Evolutionary conservation across 2,113 vertebrate genomes (phyloP).

Genomic region (Emydocephalus ijimae): DNA sequence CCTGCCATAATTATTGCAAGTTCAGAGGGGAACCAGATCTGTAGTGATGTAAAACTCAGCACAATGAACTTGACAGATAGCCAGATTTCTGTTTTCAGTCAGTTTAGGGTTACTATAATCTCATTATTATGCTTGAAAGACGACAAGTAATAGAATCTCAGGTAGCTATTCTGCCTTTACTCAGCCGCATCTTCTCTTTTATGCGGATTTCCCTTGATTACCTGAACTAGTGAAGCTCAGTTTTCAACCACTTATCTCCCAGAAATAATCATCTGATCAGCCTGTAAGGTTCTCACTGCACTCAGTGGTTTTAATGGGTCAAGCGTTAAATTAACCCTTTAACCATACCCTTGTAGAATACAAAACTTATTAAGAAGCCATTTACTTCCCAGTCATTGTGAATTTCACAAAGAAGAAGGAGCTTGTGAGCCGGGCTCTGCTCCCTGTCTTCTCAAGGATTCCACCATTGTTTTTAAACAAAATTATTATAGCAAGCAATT

Average conservation of each 20-base stretch:
- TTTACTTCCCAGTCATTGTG: slow-evolving; percentile 58
- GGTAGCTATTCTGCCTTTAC: slow-evolving; percentile 70
- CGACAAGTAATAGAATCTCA: slow-evolving; percentile 88
- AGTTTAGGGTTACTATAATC: slow-evolving; percentile 90
- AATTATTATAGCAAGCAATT: slow-evolving; percentile 3
- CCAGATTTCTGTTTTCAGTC: slow-evolving; percentile 84
- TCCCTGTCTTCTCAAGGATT: slow-evolving; percentile 16
- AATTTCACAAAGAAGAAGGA: slow-evolving; percentile 29
- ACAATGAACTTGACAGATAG: slow-evolving; percentile 86
- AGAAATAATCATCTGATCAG: slow-evolving; percentile 86
- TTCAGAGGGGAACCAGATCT: slow-evolving; percentile 80
- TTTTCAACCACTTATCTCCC: slow-evolving; percentile 84
- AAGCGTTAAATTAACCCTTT: slow-evolving; percentile 74
- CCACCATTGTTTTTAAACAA: background rate
- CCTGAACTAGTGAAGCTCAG: slow-evolving; percentile 82
- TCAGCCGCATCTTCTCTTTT: slow-evolving; percentile 73
- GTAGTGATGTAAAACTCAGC: slow-evolving; percentile 76
- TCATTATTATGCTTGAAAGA: slow-evolving; percentile 92
- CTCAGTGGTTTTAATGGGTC: slow-evolving; percentile 70
- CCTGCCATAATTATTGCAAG: slow-evolving; percentile 72
- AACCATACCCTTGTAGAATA: slow-evolving; percentile 55
- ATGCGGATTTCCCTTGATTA: slow-evolving; percentile 82
- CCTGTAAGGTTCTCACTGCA: slow-evolving; percentile 72
- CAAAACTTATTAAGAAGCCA: slow-evolving; percentile 63
- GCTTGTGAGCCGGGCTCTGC: slow-evolving; percentile 20